Conservation (phyloP, 2,888 invertebrate genomes). For the Orchesella flavescens region DNA sequence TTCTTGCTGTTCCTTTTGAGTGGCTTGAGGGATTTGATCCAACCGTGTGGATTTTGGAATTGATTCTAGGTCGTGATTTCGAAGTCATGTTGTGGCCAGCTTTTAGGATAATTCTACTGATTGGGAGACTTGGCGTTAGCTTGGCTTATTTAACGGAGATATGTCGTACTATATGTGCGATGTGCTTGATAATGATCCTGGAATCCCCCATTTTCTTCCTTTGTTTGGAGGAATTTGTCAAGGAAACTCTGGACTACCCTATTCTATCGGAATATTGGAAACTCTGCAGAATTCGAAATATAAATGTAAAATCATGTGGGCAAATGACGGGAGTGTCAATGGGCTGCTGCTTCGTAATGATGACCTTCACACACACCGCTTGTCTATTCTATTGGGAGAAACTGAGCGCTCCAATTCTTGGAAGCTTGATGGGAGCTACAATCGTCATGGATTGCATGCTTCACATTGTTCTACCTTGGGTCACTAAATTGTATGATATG, state of each 20-base stretch:
- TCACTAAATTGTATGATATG: constrained; percentile 24
- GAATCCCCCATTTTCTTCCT: constrained; percentile 30
- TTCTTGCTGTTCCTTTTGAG: not conserved
- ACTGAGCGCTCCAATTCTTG: not conserved
- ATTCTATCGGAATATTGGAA: not conserved
- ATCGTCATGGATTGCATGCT: constrained; percentile 1
- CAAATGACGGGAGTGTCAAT: constrained; percentile 1
- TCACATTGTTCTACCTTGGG: constrained; percentile 11
- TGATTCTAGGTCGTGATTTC: not conserved
- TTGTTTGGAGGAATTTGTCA: not conserved
- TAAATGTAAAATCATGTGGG: not conserved
- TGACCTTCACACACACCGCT: not conserved
- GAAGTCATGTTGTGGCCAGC: not conserved
- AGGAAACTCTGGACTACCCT: not conserved
- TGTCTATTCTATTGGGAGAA: not conserved
- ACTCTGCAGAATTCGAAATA: constrained; percentile 21
- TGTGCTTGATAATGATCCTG: constrained; percentile 29
- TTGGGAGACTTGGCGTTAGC: not conserved
- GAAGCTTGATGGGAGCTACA: not conserved
- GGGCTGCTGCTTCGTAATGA: not conserved
- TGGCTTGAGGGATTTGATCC: not conserved
- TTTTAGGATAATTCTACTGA: not conserved
- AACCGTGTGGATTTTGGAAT: not conserved
- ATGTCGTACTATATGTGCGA: not conserved
- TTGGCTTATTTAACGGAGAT: not conserved